Evolutionary conservation across 1,140 invertebrate genomes (phyloP).

Genomic region (Helicoverpa zea): DNA sequence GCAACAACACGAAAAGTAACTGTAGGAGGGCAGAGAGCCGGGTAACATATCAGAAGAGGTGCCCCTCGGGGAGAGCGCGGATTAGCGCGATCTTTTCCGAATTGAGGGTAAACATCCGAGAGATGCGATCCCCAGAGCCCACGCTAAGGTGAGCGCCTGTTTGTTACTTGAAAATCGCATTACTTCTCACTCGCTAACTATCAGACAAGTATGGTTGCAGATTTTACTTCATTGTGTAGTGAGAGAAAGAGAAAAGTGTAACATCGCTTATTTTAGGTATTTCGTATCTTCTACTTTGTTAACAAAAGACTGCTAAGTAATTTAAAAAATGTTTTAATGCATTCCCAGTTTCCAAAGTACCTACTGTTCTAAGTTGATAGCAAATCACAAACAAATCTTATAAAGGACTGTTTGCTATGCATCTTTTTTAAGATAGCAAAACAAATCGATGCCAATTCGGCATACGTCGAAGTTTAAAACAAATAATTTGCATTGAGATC

Average conservation of each 20-base stretch:
- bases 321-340: not conserved
- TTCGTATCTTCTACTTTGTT: too few relatives aligned
- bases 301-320: not conserved
- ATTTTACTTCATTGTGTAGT: too few relatives aligned
- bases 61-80: constrained; percentile 62
- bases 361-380: too few relatives aligned
- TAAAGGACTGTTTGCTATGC: not conserved
- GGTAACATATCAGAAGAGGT: constrained; percentile 59
- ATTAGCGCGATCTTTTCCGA: constrained; percentile 76
- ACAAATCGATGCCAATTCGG: constrained; percentile 37
- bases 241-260: too few relatives aligned
- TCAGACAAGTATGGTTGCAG: not conserved
- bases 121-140: constrained; percentile 63
- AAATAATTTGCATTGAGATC: constrained; percentile 82
- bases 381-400: not conserved
- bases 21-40: constrained; percentile 45
- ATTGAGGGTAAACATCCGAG: constrained; percentile 76
- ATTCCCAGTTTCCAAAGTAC: too few relatives aligned
- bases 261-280: too few relatives aligned
- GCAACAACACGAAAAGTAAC: constrained; percentile 50
- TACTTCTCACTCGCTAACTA: constrained; percentile 53
- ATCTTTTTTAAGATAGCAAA: not conserved
- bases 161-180: constrained; percentile 65
- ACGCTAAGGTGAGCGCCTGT: constrained; percentile 62
- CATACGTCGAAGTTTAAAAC: constrained; percentile 56